These are phyloP conservation scores for Lasius platythorax DNA, from an alignment of 2,888 invertebrate genomes.

Conservation along the genomic window DNA sequence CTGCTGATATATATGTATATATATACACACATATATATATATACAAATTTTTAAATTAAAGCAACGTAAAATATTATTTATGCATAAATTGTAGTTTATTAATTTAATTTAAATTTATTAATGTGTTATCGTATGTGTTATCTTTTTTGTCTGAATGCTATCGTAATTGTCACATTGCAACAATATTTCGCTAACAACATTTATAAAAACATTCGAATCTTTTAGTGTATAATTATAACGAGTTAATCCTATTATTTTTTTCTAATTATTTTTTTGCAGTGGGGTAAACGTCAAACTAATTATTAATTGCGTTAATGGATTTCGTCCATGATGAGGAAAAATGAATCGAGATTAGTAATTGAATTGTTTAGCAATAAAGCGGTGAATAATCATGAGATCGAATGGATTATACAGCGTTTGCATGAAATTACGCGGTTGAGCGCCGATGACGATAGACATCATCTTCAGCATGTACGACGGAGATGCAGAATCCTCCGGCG, in stretches of 20 bases:
- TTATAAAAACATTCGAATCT: neutral
- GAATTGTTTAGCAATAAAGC: conserved; percentile 51
- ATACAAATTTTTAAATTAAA: neutral
- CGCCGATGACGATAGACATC: conserved; percentile 42
- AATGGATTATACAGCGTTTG: conserved; percentile 54
- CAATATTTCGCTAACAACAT: neutral
- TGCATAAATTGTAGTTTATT: too few relatives aligned
- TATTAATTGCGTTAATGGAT: neutral
- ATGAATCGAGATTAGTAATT: conserved; percentile 44
- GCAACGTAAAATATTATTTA: neutral
- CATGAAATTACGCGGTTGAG: conserved; percentile 50
- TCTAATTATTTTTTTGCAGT: neutral
- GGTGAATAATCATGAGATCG: conserved; percentile 69
- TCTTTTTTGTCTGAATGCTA: neutral
- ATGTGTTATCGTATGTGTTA: neutral
- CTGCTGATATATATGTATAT: neutral
- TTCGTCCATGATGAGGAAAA: neutral
- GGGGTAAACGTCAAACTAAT: neutral
- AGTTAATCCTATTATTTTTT: neutral
- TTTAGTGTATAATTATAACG: neutral
- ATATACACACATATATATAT: neutral
- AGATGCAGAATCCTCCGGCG: conserved; percentile 68
- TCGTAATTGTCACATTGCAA: neutral
- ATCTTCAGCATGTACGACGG: conserved; percentile 47
- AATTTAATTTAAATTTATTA: too few relatives aligned